Base-by-base conservation (phyloP, 2,888 invertebrate species). In the Pollenia labialis region DNA sequence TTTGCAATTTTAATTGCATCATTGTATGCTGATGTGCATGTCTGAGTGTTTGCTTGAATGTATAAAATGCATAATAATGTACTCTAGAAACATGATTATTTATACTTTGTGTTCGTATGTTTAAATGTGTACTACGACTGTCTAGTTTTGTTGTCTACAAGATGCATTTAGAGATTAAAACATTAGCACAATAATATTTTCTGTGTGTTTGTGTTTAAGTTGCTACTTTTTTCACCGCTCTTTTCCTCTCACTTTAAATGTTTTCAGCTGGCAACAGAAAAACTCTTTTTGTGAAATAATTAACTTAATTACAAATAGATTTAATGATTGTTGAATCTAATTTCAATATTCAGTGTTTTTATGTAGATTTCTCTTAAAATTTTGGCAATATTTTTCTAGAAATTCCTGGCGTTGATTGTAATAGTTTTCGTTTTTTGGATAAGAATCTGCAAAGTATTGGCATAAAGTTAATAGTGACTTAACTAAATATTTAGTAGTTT, bases 1-100 rank as follows among this genome's bases (percentile, higher is more conserved):
- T 87, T 87, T 76, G 77, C 87, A 87, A 81, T 84, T 87, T 87
- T 87, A 87, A 87, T 87, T 87, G 87, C 84, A 87, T 84, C 87
- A 72, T 74, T 69, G 66, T 84, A 56, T 62, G 60, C 76, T 69
- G 54, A 48, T 71, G 54, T 76, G 75, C 68, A 69, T 54, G 76
- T 23, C 62, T 62, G 44, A 11, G 40, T 23, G 52, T 52, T 42
- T 68, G 7, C 50, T 6, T 42, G 6, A 32, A 18, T 40, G 40
- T 18, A 46, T 71, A n/a, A 71, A 72, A 64, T 81, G 80, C 54
- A 81, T 52, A 66, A 85, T 85, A 85, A 85, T 85, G 71, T 81
- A 71, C 81, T 77, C 40, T 11, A 81, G 46, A 81, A 81, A 52
- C 71, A 79, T 52, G 75, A 32, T 75, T 69, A 74, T 66, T 14